phyloP scores from a whole-genome alignment of 2,797 vertebrate species.

The Anguilla megastoma region DNA sequence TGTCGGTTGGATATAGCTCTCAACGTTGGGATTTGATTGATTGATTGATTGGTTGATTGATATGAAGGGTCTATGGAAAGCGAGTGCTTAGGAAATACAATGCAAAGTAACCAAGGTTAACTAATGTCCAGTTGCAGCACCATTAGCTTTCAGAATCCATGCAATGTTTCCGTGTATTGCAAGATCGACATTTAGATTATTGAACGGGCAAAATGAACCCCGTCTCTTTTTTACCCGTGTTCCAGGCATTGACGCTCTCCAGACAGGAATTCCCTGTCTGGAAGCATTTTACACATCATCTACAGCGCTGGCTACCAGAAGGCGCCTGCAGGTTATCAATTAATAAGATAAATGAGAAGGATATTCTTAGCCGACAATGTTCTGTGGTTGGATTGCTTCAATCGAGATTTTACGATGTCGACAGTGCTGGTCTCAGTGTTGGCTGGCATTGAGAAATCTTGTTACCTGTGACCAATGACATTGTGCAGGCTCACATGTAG shows the following conservation, averaged over 20 bases:
- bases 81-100: background rate
- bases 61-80: background rate
- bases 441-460: too few relatives aligned
- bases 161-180: background rate
- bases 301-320: background rate
- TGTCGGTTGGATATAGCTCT: background rate
- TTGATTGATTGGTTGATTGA: background rate
- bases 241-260: background rate
- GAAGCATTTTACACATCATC: background rate
- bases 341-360: constrained; percentile 13
- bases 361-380: constrained; percentile 13
- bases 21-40: background rate
- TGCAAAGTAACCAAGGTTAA: background rate
- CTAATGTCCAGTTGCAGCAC: background rate
- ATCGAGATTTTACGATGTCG: constrained; percentile 16
- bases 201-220: background rate
- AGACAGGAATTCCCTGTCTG: background rate
- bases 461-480: background rate
- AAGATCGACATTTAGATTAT: background rate
- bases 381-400: background rate
- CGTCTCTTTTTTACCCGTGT: too few relatives aligned
- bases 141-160: background rate
- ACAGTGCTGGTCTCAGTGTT: background rate
- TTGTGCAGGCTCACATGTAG: background rate
- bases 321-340: constrained; percentile 18